Evolutionary conservation across 1,140 invertebrate genomes (phyloP), one percentile per base, ranked within the genome.

Genomic region (Cephus cinctus): DNA sequence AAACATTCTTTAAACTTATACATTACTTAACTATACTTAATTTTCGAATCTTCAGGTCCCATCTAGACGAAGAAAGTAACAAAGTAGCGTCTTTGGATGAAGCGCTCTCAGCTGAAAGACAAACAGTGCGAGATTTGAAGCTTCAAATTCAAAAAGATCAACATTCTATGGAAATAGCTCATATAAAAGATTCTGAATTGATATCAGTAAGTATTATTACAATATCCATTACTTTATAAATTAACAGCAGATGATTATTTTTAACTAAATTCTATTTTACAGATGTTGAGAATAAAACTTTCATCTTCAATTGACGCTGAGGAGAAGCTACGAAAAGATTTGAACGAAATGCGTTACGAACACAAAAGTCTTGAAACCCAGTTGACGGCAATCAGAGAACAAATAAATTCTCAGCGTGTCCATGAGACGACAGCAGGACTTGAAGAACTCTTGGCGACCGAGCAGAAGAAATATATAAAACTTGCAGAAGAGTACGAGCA

Each of bases 401-500:
- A 61, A 0, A 53, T 65, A 3, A 48, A 65, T 14, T 45, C 50
- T 1, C 59, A 61, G 25, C 61, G 61, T n/a, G 3, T 9, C 0
- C 56, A 21, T 1, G 45, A 46, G 11, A 21, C 48, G 9, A 27
- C 44, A 1, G n/a, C n/a, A n/a, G n/a, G 43, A 42, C 1, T 20
- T 56, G 0, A 19, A 50, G 42, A 54, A 30, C 44, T 61, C 12
- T 34, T 51, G 11, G 49, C 64, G 14, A 51, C 41, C 14, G 56
- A 65, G n/a, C 54, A 61, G 5, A 59, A 63, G 12, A 72, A 61
- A 38, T 63, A 63, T 9, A 16, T 52, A n/a, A 12, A 44, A 2
- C 47, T 84, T 1, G 58, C 67, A 6, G 63, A 67, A 15, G 73
- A 81, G 38, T 67, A 79, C 8, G 65, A 79, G 2, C 61, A 71